Evolutionary conservation across 2,113 vertebrate species (phyloP).

Genomic region (Cygnus buccinator): DNA sequence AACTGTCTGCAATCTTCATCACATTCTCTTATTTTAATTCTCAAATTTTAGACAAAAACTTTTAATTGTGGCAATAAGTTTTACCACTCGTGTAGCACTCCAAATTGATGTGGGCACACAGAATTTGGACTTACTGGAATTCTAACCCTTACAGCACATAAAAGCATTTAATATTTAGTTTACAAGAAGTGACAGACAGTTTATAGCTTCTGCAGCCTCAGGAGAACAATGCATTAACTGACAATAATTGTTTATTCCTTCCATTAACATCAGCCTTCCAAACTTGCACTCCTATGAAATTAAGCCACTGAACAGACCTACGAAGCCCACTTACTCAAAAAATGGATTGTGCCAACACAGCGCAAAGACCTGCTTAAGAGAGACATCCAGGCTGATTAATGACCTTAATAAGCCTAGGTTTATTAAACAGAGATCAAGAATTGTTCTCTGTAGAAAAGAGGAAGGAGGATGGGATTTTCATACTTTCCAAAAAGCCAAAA

Average conservation of each 20-base stretch:
- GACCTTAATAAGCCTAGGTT: background rate
- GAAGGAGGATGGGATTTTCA: background rate
- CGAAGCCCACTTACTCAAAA: background rate
- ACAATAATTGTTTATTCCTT: background rate
- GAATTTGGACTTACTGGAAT: background rate
- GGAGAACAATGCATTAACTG: background rate
- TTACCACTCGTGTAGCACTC: background rate
- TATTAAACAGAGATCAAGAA: background rate
- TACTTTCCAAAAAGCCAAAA: background rate
- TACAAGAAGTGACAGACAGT: background rate
- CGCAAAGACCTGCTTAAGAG: background rate
- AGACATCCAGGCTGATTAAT: background rate
- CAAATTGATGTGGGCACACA: background rate
- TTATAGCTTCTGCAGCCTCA: background rate
- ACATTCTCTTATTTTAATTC: background rate
- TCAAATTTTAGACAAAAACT: background rate
- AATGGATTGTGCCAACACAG: fast-evolving
- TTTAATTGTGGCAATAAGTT: background rate
- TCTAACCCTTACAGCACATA: background rate
- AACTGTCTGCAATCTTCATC: background rate
- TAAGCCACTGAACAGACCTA: background rate
- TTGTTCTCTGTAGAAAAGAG: background rate
- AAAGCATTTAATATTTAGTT: background rate
- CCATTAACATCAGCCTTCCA: background rate
- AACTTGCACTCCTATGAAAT: background rate